Base-by-base conservation (phyloP, 2,797 vertebrate species). In the Lemur catta region DNA sequence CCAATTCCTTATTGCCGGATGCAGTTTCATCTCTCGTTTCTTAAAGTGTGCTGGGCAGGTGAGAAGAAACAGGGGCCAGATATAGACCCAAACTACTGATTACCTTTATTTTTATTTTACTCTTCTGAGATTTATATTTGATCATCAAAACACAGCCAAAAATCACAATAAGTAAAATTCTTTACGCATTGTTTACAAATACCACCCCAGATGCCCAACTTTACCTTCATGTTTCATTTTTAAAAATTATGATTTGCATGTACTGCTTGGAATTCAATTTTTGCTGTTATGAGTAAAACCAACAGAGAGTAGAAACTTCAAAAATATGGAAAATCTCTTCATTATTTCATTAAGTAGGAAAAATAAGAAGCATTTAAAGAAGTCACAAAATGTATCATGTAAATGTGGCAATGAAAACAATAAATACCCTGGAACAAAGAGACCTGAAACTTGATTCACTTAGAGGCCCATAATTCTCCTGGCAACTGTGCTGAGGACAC, bases 101-200 rank as follows among this genome's bases (percentile, higher is more conserved):
- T 52, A 76, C 48, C 80, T 92, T 80, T 87, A 95, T 72, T 92
- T 91, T 71, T 22, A 86, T 74, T 93, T 97, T 41, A 71, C 11
- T 75, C 72, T 78, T 50, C 61, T 59, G 41, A 33, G 13, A 79
- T 69, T 48, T 91, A 67, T 35, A 13, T 80, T 79, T 69, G 61
- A 80, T 46, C n/a, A 38, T 43, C 26, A 41, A 81, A 72, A 85
- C 3, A 20, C 33, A 63, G 17, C 5, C 43, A 63, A 46, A 79
- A 86, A 18, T 71, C 55, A 48, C 3, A 4, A 12, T 10, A 43
- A 88, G 24, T n/a, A 57, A 86, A 82, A 72, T 7, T 65, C 2
- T 65, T 75, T 3, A 30, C 0, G 1, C 2, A 50, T 2, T 59
- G 6, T 81, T 90, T 85, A 78, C 24, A 91, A 85, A 93, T 20